Evolutionary conservation across 2,888 invertebrate genomes (phyloP).

Genomic region (Euclidia mi): DNA sequence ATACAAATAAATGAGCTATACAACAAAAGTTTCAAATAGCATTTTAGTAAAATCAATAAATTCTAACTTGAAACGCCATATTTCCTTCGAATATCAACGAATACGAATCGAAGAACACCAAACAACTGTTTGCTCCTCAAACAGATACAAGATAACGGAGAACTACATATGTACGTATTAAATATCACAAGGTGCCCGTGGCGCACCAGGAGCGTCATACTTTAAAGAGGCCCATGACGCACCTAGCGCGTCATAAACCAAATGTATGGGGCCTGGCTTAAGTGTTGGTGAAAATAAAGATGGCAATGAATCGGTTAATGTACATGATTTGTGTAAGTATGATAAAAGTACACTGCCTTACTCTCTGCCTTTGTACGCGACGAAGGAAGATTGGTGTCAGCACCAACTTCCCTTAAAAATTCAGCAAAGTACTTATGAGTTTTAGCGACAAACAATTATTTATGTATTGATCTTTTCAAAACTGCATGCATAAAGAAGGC

Average conservation of each 20-base stretch:
- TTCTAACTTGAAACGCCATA: slow-evolving; percentile 2
- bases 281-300: slow-evolving; percentile 1
- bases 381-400: too few relatives aligned
- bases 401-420: too few relatives aligned
- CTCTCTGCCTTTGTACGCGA: too few relatives aligned
- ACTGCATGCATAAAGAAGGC: too few relatives aligned
- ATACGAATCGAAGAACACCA: slow-evolving; percentile 5
- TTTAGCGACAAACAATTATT: too few relatives aligned
- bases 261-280: slow-evolving; percentile 2
- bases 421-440: too few relatives aligned
- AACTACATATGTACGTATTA: not conserved
- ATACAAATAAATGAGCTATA: not conserved
- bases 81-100: slow-evolving; percentile 6
- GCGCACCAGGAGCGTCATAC: not conserved
- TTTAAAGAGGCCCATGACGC: not conserved
- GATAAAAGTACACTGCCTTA: too few relatives aligned
- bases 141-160: slow-evolving; percentile 1
- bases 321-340: too few relatives aligned
- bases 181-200: slow-evolving; percentile 1
- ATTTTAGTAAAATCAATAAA: slow-evolving; percentile 1
- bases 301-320: slow-evolving; percentile 4
- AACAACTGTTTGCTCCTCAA: slow-evolving; percentile 1
- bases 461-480: too few relatives aligned
- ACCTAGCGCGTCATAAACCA: not conserved
- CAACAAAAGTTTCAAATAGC: slow-evolving; percentile 1